Evolutionary conservation across 2,888 invertebrate genomes (phyloP), one percentile per base, ranked within the genome.

Genomic region (Bruchidius siliquastri): DNA sequence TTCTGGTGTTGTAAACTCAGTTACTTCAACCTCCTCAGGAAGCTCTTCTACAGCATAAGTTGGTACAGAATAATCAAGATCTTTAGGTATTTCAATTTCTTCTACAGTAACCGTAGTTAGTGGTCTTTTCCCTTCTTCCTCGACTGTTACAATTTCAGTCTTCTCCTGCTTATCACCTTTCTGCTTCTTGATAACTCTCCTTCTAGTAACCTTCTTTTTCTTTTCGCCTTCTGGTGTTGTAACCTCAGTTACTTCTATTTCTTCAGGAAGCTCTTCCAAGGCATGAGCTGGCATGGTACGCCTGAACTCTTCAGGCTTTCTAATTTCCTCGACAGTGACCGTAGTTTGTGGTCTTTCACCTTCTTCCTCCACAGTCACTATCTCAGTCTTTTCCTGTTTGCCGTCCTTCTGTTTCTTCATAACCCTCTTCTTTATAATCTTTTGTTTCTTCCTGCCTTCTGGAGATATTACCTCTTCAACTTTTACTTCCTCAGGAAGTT

Each of bases 101-200:
- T 81, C 76, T 72, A 82, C 80, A 32, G 79, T 81, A 26, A 83
- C 80, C 69, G 82, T 83, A 20, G 82, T 81, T 74, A 81, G 77
- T 3, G 84, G 83, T 74, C 77, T 73, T 74, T 81, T 81, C 32
- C 81, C 82, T 74, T 84, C 83, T 76, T 84, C 82, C 77, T 83
- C 85, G 26, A 87, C 81, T n/a, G 87, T 88, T 69, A 85, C 82
- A 75, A 86, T 87, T 83, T 88, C 86, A 67, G 86, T 85, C 0
- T 82, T 81, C 80, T 86, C 83, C 72, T 87, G 77, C 72, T 83
- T 84, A 22, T 81, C 82, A 0, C 84, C 86, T 22, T 83, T 82
- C 21, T 84, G 86, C 71, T 86, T 87, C 74, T 87, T 87, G 3
- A 87, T 84, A 71, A 86, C 86, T 3, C 86, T 84, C 75, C 86